Evolutionary conservation across 1,140 invertebrate genomes (phyloP), one percentile per base, ranked within the genome.

Genomic region (Formica selysi): DNA sequence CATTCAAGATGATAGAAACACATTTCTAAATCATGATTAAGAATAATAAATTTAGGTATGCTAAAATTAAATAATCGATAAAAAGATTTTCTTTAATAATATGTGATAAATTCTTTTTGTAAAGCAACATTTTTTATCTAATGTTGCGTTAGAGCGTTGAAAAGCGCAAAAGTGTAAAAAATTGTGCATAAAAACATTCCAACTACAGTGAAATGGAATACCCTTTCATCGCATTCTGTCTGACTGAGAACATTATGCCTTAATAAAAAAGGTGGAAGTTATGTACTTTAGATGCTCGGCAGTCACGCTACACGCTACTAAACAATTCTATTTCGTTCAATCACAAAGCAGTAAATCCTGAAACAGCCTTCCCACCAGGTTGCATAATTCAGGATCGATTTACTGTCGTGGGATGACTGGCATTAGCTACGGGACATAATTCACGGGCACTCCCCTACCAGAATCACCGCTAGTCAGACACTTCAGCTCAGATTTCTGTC

Each of bases 291-390:
- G n/a, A 73, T 61, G 57, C 8, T 83, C 73, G 16, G 19, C 10
- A 80, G 76, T 78, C 73, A 86, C 84, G 76, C 64, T 59, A 78
- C 59, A 61, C 38, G 65, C 81, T 84, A 86, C 86, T 90, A 86
- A 91, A 86, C 89, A 91, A 90, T 92, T 87, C 89, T 87, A 92
- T 91, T 92, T 91, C 87, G 90, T 89, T 87, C 87, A 88, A 93
- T 92, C 83, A 86, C 57, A 83, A 70, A 65, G 80, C 79, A 81
- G 76, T 86, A 89, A 93, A 92, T 93, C 88, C 88, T 79, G 64
- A 71, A 85, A 65, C 83, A 62, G 32, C 70, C 73, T 65, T 70
- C 88, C 51, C 57, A 73, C 44, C 48, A 54, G 76, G 59, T 88
- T 89, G 86, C 80, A 87, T 91, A 89, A 91, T 90, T 88, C 71